A percentile compares a stretch with the other conserved stretches of the same genome.
phyloP scores from a whole-genome alignment of 2,113 vertebrate species.

The Reinhardtius hippoglossoides region DNA sequence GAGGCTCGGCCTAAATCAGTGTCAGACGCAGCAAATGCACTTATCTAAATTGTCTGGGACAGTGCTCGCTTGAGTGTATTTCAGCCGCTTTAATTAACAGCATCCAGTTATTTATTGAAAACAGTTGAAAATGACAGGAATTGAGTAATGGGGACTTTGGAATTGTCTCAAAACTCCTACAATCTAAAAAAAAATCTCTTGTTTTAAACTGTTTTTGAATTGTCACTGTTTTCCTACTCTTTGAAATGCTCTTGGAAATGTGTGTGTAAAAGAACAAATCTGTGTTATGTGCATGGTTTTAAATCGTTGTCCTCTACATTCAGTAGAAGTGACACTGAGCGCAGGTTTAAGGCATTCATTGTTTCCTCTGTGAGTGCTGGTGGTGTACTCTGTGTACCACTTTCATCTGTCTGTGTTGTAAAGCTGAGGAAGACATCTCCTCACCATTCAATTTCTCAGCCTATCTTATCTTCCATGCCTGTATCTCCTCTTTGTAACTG shows the following conservation, averaged over 20 bases:
- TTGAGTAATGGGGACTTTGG: constrained; percentile 52
- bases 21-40: constrained; percentile 74
- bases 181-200: constrained; percentile 5
- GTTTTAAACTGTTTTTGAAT: constrained; percentile 3
- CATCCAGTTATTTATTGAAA: constrained; percentile 73
- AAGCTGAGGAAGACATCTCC: constrained; percentile 42
- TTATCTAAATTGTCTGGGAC: constrained; percentile 80
- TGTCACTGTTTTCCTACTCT: constrained; percentile 8
- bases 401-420: constrained; percentile 29
- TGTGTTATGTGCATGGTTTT: constrained; percentile 1
- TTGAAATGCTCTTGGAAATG: constrained; percentile 2
- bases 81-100: constrained; percentile 74
- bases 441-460: constrained; percentile 50
- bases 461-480: constrained; percentile 51
- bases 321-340: constrained; percentile 14
- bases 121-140: constrained; percentile 70
- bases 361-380: constrained; percentile 11
- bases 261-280: constrained; percentile 17
- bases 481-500: constrained; percentile 44
- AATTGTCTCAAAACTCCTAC: constrained; percentile 12
- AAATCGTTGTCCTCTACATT: constrained; percentile 3
- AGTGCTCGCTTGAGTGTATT: constrained; percentile 69
- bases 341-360: constrained; percentile 12
- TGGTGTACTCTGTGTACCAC: constrained; percentile 18
- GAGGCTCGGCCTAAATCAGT: constrained; percentile 73